Evolutionary conservation across 2,888 invertebrate species (phyloP), one percentile per base, ranked within the genome.

Genomic region (Mimas tiliae): DNA sequence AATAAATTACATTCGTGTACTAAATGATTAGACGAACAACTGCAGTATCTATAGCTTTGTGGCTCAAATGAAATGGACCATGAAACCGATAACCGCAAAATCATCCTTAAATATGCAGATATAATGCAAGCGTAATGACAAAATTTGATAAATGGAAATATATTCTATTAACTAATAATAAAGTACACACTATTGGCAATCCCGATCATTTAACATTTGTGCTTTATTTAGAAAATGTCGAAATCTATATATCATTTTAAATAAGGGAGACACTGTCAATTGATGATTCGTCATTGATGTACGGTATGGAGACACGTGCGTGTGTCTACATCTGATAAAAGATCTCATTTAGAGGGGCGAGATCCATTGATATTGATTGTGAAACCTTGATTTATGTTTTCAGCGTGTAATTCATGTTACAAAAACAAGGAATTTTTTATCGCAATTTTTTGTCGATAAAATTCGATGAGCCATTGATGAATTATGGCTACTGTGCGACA

Each of bases 251-350:
- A 91, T 92, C 88, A 89, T 84, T 83, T 77, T 78, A 83, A 79
- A 82, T 80, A 83, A 87, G 89, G 87, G 87, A 79, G 86, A 85
- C 83, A 80, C 78, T 87, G 86, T 86, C 88, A 86, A 79, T 86
- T 78, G 72, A 73, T 82, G 80, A 87, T 89, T 91, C 90, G 89
- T 88, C 84, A 85, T 82, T 86, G 83, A 88, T 86, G 84, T 78
- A 78, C 79, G 79, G 78, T 84, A 80, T 80, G 82, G 80, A 84
- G 90, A 85, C 89, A 88, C 91, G 90, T 87, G 87, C 83, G 75
- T 84, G 86, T 88, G 86, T 91, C 79, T 85, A 81, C 79, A 82
- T 81, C 84, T 82, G 86, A 90, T 91, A 90, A 91, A 91, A 89
- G 87, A 79, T 76, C 75, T 80, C 83, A 82, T 89, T 86, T 87